Base-by-base conservation (phyloP, 2,113 vertebrate species). In the human (Homo sapiens) region DNA sequence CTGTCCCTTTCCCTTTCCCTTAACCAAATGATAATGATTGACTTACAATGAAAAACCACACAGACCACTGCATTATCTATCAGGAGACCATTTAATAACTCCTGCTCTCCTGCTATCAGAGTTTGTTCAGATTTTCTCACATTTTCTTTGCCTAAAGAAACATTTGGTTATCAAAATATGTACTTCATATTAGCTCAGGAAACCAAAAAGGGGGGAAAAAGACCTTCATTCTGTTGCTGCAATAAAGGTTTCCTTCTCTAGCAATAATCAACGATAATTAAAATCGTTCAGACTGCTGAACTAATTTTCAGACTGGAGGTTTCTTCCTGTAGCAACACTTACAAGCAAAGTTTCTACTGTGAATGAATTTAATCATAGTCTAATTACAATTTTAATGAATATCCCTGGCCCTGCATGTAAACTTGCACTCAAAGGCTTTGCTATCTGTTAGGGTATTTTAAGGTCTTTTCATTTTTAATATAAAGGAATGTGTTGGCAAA, bases 351-450 rank as follows among this genome's bases (percentile, higher is more conserved):
- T 98, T 99, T 99, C 98, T 98, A 96, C 98, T 98, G 98, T 94
- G 40, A 98, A 98, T 98, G 98, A 99, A 99, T 98, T 98, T 99
- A 98, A 99, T 99, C 98, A 98, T 98, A 99, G 98, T 98, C 98
- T 99, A 99, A 99, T 99, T 99, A 99, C 98, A 99, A 98, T 99
- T 99, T 99, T 99, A 99, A 99, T 99, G 98, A 99, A 98, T 98
- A 98, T 99, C 98, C 98, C 98, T 98, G 98, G 97, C 97, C 92
- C 99, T 98, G 98, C 98, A 98, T 98, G 98, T 98, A 99, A 99
- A 98, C 98, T 98, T 98, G 96, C 97, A 98, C 98, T 98, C 98
- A 82, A 92, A 95, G 98, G 97, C 96, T 98, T 96, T 98, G 92
- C 98, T 98, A 98, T 98, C 98, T 80, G 82, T 59, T 75, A 97